Evolutionary conservation across 2,888 invertebrate species (phyloP).

Genomic region (Ichneumoninae sp.): DNA sequence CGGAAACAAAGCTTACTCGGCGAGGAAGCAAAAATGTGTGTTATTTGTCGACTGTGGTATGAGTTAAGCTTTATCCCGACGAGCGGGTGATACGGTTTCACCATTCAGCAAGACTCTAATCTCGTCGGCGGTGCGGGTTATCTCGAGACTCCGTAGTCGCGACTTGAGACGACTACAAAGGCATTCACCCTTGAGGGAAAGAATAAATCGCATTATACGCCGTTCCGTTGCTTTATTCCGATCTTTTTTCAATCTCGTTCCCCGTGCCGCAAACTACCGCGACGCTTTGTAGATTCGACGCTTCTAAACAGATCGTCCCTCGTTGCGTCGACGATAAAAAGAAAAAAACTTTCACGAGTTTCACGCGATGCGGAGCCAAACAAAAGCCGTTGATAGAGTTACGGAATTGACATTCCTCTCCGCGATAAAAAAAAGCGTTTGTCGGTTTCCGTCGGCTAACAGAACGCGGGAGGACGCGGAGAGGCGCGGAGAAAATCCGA

Average conservation of each 20-base stretch:
- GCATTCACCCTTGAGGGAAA: conserved; percentile 24
- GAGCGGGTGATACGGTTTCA: neutral
- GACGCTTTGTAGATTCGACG: conserved; percentile 24
- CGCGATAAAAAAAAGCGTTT: conserved; percentile 5
- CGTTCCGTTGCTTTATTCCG: conserved; percentile 30
- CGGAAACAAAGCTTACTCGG: too few species aligned
- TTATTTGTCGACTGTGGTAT: neutral
- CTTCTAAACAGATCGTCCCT: neutral
- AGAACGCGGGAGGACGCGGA: neutral
- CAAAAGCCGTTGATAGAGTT: conserved; percentile 17
- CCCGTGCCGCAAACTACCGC: conserved; percentile 7
- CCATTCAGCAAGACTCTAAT: conserved; percentile 9
- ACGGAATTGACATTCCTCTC: conserved; percentile 21
- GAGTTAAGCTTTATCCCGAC: neutral
- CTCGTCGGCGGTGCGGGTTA: conserved; percentile 4
- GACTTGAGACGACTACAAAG: conserved; percentile 33
- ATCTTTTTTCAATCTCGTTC: conserved; percentile 32
- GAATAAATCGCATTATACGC: conserved; percentile 44
- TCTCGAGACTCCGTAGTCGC: conserved; percentile 16
- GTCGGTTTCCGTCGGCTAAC: neutral
- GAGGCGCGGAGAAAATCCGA: neutral
- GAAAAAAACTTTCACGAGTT: conserved; percentile 5
- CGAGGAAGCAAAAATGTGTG: too few species aligned
- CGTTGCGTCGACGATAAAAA: neutral
- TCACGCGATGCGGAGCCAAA: conserved; percentile 1